Conservation (phyloP, 2,113 vertebrate genomes). For the Seriola quinqueradiata region DNA sequence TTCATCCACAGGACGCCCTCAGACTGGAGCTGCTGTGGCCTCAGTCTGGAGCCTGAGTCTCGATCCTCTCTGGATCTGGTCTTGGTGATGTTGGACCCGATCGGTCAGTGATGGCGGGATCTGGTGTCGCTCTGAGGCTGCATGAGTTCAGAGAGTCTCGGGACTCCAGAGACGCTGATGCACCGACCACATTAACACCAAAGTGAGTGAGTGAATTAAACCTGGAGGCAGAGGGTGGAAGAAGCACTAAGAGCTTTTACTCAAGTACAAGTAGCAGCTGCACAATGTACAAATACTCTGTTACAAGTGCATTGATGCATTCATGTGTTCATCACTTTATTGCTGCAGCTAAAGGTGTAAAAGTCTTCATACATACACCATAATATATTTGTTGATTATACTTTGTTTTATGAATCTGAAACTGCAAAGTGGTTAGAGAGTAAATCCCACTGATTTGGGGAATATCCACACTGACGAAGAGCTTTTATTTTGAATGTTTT, state of each 20-base stretch:
- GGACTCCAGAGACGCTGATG: neutral
- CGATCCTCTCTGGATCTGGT: neutral
- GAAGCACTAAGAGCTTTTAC: too few species aligned
- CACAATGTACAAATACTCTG: neutral
- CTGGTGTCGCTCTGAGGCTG: constrained; percentile 71
- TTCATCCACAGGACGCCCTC: neutral
- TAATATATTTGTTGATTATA: too few species aligned
- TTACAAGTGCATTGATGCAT: too few species aligned
- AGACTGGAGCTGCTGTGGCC: neutral
- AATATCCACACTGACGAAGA: too few species aligned
- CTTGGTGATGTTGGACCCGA: neutral
- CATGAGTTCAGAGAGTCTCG: constrained; percentile 73
- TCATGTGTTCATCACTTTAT: too few species aligned
- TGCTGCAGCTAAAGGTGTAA: too few species aligned
- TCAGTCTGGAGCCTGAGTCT: neutral
- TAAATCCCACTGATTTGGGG: too few species aligned
- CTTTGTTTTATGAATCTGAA: too few species aligned
- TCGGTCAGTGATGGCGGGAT: constrained; percentile 65
- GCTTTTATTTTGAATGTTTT: too few species aligned
- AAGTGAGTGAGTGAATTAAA: constrained; percentile 12
- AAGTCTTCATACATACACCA: too few species aligned
- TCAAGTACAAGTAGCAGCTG: neutral
- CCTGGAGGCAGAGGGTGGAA: too few species aligned
- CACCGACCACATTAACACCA: neutral
- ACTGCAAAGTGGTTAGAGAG: too few species aligned